Percentiles rank a stretch among this genome's conserved stretches.
phyloP scores from a whole-genome alignment of 2,113 vertebrate genomes.

The Megaceryle maxima region DNA sequence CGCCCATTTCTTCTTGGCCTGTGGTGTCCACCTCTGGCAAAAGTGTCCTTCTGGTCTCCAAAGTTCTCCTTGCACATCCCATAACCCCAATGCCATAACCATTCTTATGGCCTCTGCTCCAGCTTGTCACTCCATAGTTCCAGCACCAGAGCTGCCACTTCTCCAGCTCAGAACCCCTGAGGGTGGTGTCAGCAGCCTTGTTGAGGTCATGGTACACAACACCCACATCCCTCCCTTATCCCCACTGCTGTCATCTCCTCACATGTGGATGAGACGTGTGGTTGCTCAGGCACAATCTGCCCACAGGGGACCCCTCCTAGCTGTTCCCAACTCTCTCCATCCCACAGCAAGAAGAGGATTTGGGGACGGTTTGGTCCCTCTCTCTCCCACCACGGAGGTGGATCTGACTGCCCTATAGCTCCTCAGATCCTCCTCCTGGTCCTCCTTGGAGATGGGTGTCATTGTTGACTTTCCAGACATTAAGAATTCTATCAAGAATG shows the following conservation, averaged over 20 bases:
- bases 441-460: neutral
- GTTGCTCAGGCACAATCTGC: neutral
- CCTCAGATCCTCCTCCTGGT: neutral
- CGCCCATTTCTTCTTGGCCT: neutral
- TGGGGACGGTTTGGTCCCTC: neutral
- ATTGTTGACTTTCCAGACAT: neutral
- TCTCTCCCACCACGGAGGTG: fast-evolving
- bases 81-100: fast-evolving
- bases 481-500: fast-evolving
- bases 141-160: neutral
- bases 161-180: neutral
- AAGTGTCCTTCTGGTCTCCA: neutral
- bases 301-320: fast-evolving
- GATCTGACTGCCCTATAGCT: neutral
- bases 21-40: neutral
- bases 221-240: neutral
- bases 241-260: fast-evolving
- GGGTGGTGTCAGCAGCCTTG: neutral
- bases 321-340: neutral
- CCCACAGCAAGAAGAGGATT: neutral
- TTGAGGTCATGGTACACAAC: neutral
- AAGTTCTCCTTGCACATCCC: neutral
- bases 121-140: neutral
- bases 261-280: neutral
- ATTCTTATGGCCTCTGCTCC: neutral